Conservation (phyloP, 2,797 vertebrate genomes). For the Labeo calbasu region DNA sequence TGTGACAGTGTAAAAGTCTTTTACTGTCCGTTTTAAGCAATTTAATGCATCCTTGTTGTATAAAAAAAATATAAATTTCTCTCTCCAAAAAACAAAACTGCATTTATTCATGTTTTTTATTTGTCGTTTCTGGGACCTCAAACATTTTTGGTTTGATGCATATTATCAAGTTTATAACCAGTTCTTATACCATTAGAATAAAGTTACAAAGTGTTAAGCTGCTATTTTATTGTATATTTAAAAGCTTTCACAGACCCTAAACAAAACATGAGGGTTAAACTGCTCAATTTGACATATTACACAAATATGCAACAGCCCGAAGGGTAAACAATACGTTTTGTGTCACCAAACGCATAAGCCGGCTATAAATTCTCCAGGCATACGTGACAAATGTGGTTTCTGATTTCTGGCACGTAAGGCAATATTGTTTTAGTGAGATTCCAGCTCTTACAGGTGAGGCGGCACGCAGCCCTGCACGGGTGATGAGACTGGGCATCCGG, state of each 20-base stretch:
- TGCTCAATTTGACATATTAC: not conserved
- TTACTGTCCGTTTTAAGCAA: not conserved
- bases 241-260: not conserved
- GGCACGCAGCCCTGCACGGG: conserved; percentile 56
- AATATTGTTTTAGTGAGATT: conserved; percentile 58
- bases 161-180: not conserved
- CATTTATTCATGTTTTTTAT: not conserved
- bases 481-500: conserved; percentile 64
- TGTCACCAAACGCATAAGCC: conserved; percentile 34
- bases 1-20: too few species aligned
- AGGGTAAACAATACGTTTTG: conserved; percentile 14
- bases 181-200: not conserved
- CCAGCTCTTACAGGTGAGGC: conserved; percentile 68
- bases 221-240: not conserved
- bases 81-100: not conserved
- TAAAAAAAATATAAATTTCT: not conserved
- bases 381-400: conserved; percentile 50
- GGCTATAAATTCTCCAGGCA: conserved; percentile 52
- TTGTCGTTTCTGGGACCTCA: not conserved
- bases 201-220: not conserved
- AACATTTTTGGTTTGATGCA: not conserved
- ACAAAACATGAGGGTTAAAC: conserved; percentile 6
- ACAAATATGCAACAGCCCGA: not conserved
- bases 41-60: not conserved
- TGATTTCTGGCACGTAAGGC: conserved; percentile 52